These are phyloP conservation scores for Amblyjoppa proteus DNA, from an alignment of 2,888 invertebrate species.

Conservation along the genomic window DNA sequence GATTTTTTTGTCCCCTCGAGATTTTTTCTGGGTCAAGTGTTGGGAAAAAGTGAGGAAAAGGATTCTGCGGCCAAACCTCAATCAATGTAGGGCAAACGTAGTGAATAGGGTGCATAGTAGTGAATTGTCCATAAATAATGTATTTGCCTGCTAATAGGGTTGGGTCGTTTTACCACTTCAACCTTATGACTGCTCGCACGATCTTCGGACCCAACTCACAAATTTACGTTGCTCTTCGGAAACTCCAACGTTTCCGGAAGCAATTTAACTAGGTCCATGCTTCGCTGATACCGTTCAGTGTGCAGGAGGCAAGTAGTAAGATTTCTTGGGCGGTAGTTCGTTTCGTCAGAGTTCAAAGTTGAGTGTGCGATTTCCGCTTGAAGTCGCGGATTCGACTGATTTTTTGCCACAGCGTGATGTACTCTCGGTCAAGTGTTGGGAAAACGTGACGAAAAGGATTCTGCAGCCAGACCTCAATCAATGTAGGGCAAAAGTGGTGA, in stretches of 20 bases:
- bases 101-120: no score
- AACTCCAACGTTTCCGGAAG: not conserved
- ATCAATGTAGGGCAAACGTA: no score
- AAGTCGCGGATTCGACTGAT: not conserved
- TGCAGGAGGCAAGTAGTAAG: not conserved
- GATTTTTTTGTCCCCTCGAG: not conserved
- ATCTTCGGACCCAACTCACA: not conserved
- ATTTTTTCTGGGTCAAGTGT: not conserved
- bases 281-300: not conserved
- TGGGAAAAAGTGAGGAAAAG: not conserved
- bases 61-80: not conserved
- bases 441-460: no score
- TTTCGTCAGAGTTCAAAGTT: not conserved
- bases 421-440: no score
- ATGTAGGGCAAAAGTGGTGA: no score
- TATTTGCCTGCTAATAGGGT: no score
- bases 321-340: not conserved
- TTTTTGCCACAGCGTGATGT: no score
- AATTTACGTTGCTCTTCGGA: slow-evolving; percentile 2
- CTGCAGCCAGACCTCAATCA: not conserved
- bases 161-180: no score
- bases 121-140: no score
- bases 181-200: not conserved
- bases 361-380: not conserved
- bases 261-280: not conserved